A percentile compares a stretch with the other conserved stretches of the same genome.
Evolutionary conservation across 2,888 invertebrate species (phyloP).

Genomic region (Brachyopa scutellaris): DNA sequence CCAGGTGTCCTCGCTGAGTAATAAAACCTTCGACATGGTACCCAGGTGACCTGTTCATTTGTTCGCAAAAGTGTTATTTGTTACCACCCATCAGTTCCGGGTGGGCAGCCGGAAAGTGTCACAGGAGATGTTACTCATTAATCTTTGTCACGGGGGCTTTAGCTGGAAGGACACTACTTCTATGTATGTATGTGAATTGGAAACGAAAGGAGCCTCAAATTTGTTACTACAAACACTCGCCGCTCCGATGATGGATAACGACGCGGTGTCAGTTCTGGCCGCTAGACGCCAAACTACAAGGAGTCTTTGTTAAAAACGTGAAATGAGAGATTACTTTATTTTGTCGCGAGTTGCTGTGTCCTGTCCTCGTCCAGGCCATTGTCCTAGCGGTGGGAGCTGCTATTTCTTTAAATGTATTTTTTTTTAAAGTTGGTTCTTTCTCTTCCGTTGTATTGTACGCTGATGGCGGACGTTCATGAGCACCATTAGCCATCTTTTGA

Average conservation of each 20-base stretch:
- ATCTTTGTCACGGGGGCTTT: constrained; percentile 57
- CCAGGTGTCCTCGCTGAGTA: constrained; percentile 2
- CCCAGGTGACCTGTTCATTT: constrained; percentile 64
- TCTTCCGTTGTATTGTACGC: constrained; percentile 13
- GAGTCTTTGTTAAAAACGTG: constrained; percentile 51
- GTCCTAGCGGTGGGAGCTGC: constrained; percentile 14
- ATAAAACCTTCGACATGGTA: constrained; percentile 43
- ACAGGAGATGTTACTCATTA: constrained; percentile 58
- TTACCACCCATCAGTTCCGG: constrained; percentile 49
- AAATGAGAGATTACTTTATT: constrained; percentile 65
- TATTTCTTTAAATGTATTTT: constrained; percentile 19
- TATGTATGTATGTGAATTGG: constrained; percentile 65
- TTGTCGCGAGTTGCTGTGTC: constrained; percentile 11
- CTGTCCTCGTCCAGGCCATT: background rate
- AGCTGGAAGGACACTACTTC: constrained; percentile 37
- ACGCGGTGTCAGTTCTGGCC: constrained; percentile 34
- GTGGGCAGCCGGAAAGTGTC: background rate
- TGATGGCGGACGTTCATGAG: constrained; percentile 45
- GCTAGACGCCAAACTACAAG: constrained; percentile 45
- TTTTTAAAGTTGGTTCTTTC: constrained; percentile 17
- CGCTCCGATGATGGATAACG: constrained; percentile 55
- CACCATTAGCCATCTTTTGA: constrained; percentile 57
- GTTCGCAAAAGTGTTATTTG: constrained; percentile 61
- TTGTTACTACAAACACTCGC: constrained; percentile 15
- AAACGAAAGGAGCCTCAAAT: constrained; percentile 59